phyloP scores from a whole-genome alignment of 2,113 vertebrate species.

The Tachuris rubrigastra region DNA sequence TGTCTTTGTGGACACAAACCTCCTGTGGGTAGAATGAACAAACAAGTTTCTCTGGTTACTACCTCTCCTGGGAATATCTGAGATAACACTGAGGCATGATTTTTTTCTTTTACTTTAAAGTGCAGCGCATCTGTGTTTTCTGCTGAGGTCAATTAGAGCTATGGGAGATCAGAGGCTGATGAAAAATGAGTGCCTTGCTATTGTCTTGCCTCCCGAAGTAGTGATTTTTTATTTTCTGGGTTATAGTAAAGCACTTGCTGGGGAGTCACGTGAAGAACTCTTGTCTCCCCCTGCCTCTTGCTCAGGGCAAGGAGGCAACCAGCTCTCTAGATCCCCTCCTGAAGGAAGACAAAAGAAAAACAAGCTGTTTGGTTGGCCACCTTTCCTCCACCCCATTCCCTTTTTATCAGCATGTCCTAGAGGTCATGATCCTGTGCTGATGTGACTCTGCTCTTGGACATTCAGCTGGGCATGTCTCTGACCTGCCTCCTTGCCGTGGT shows the following conservation, averaged over 20 bases:
- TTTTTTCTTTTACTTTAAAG: background rate
- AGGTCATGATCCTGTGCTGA: background rate
- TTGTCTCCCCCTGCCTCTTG: background rate
- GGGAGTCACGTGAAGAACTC: background rate
- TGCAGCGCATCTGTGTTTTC: background rate
- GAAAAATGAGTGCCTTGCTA: background rate
- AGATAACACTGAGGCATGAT: background rate
- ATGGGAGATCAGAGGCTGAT: background rate
- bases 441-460: background rate
- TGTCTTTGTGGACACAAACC: background rate
- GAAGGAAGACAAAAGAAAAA: background rate
- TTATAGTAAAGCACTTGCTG: background rate
- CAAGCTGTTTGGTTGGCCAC: background rate
- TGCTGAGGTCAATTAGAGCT: constrained; percentile 8
- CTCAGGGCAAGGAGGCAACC: background rate
- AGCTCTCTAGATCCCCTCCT: background rate
- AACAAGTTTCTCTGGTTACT: background rate
- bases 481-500: background rate
- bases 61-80: background rate
- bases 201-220: background rate
- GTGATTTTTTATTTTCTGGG: background rate
- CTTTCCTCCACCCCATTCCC: background rate
- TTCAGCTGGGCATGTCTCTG: background rate
- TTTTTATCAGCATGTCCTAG: fast-evolving
- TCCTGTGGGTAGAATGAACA: background rate